phyloP scores from a whole-genome alignment of 2,888 invertebrate species.

The Drosophila kanekoi region DNA sequence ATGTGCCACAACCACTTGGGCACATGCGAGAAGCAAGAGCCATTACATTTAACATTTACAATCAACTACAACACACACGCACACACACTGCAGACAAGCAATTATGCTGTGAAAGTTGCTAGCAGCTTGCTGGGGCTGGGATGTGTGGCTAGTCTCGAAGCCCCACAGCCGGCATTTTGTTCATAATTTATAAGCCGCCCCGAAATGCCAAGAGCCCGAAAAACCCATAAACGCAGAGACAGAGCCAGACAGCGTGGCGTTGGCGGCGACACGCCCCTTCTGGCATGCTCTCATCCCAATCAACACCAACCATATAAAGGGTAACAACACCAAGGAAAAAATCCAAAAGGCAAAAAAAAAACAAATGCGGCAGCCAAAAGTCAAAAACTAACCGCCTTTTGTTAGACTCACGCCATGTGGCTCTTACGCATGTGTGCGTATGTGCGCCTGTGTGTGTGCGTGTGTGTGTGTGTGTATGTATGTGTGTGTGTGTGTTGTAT shows the following conservation, averaged over 20 bases:
- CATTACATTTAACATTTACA: slow-evolving; percentile 50
- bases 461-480: slow-evolving; percentile 18
- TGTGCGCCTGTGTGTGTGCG: slow-evolving; percentile 3
- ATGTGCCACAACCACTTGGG: slow-evolving; percentile 48
- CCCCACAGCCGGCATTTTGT: slow-evolving; percentile 51
- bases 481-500: slow-evolving; percentile 15
- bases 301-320: slow-evolving; percentile 48
- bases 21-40: slow-evolving; percentile 14
- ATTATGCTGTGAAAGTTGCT: slow-evolving; percentile 62
- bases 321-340: slow-evolving; percentile 38
- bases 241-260: slow-evolving; percentile 73
- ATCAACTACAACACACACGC: slow-evolving; percentile 8
- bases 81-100: slow-evolving; percentile 55
- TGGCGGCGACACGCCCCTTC: slow-evolving; percentile 49
- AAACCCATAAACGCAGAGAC: slow-evolving; percentile 24
- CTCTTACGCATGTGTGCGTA: slow-evolving; percentile 56
- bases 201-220: slow-evolving; percentile 42
- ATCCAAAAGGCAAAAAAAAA: slow-evolving; percentile 15
- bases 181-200: slow-evolving; percentile 73
- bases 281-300: slow-evolving; percentile 5
- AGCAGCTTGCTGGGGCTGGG: slow-evolving; percentile 12
- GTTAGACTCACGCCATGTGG: slow-evolving; percentile 74
- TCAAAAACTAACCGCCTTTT: slow-evolving; percentile 78
- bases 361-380: slow-evolving; percentile 63
- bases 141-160: slow-evolving; percentile 6